Conservation (phyloP, 1,140 invertebrate genomes). For the Platyscapa corneri region DNA sequence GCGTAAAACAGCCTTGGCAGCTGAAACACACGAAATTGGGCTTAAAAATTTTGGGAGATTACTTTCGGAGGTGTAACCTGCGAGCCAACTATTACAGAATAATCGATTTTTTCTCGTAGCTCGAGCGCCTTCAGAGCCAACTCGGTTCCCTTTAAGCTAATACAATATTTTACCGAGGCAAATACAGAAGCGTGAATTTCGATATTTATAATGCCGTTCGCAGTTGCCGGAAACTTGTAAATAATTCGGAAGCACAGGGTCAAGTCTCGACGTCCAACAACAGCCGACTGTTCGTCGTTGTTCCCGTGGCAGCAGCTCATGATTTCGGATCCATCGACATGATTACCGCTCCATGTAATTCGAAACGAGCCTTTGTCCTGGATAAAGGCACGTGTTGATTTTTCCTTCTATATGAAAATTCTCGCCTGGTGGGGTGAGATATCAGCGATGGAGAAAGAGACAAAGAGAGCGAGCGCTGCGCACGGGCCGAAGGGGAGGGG, state of each 20-base stretch:
- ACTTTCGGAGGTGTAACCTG: not conserved
- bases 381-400: constrained; percentile 41
- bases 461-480: constrained; percentile 3
- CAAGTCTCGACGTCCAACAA: not conserved
- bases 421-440: not conserved
- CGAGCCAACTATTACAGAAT: not conserved
- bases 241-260: constrained; percentile 4
- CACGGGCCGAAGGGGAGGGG: no score
- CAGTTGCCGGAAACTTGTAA: not conserved
- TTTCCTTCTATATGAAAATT: constrained; percentile 30
- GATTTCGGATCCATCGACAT: constrained; percentile 2
- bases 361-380: constrained; percentile 41
- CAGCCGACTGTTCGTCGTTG: not conserved
- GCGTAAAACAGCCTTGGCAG: not conserved
- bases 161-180: not conserved
- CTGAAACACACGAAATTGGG: not conserved
- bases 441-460: not conserved
- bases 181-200: not conserved
- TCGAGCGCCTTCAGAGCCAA: not conserved
- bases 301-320: not conserved
- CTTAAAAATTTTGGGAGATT: not conserved
- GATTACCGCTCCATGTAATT: constrained; percentile 42
- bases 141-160: no score
- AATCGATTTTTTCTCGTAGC: no score
- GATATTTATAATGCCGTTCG: not conserved